Evolutionary conservation across 1,140 invertebrate species (phyloP).

Genomic region (Popillia japonica): DNA sequence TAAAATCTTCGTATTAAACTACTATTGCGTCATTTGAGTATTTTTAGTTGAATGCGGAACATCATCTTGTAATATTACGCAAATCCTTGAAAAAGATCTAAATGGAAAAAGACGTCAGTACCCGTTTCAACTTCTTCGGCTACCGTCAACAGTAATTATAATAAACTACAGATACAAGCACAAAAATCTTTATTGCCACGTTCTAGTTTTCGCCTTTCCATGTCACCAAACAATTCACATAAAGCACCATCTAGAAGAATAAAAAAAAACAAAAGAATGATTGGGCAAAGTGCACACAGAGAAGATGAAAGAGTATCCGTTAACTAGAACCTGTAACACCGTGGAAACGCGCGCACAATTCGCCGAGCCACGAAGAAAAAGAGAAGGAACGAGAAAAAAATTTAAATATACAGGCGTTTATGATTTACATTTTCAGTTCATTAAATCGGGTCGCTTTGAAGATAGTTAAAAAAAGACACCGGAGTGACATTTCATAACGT

Average conservation of each 20-base stretch:
- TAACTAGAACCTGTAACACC: slow-evolving; percentile 23
- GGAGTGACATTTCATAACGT: slow-evolving; percentile 31
- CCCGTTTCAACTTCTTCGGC: not conserved
- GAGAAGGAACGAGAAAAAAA: slow-evolving; percentile 5
- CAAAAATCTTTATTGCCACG: not conserved
- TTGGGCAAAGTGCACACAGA: slow-evolving; percentile 18
- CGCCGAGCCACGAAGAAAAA: not conserved
- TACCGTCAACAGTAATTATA: slow-evolving; percentile 1
- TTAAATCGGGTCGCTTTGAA: slow-evolving; percentile 31
- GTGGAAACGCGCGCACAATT: not conserved
- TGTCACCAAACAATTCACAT: slow-evolving; percentile 31
- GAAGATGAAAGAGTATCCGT: slow-evolving; percentile 27
- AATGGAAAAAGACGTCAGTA: not conserved
- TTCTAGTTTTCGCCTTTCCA: slow-evolving; percentile 12
- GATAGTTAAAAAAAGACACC: slow-evolving; percentile 33
- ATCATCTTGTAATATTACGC: too few species aligned
- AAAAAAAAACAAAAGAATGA: not conserved
- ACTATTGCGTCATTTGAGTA: too few species aligned
- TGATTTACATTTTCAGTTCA: slow-evolving; percentile 35
- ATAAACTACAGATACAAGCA: slow-evolving; percentile 21
- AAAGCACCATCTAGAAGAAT: not conserved
- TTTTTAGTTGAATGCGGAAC: too few species aligned
- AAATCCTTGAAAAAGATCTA: not conserved
- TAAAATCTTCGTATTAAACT: too few species aligned
- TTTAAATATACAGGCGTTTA: slow-evolving; percentile 34